Evolutionary conservation across 2,797 vertebrate species (phyloP).

Genomic region (Okamejei kenojei): DNA sequence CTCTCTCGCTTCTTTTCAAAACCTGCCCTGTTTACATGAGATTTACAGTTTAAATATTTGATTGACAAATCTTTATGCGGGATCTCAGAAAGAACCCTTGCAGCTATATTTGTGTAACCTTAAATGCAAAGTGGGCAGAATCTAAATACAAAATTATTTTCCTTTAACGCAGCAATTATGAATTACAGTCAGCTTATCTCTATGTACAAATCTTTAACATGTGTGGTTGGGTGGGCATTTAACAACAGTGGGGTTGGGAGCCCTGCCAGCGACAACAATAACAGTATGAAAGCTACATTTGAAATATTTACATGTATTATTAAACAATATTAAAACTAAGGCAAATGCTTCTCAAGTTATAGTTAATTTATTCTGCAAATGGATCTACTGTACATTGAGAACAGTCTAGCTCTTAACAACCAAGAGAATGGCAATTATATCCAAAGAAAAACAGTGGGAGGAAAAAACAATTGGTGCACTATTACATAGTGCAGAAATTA

Average conservation of each 20-base stretch:
- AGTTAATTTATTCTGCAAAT: constrained; percentile 22
- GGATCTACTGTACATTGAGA: neutral
- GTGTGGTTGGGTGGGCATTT: neutral
- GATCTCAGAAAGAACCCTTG: constrained; percentile 28
- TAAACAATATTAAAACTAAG: constrained; percentile 22
- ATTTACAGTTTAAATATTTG: constrained; percentile 29
- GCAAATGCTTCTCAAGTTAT: neutral
- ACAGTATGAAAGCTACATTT: neutral
- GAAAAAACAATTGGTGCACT: neutral
- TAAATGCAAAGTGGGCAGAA: constrained; percentile 7
- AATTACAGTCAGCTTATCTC: constrained; percentile 13
- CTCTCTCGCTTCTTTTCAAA: constrained; percentile 10
- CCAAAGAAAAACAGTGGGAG: neutral
- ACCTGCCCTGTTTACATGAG: constrained; percentile 30
- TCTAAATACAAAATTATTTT: constrained; percentile 32
- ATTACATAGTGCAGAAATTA: constrained; percentile 34
- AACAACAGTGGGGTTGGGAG: neutral
- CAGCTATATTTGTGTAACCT: constrained; percentile 35
- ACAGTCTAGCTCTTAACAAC: constrained; percentile 7
- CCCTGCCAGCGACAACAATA: neutral
- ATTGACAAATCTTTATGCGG: constrained; percentile 3
- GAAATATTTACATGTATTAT: constrained; percentile 35
- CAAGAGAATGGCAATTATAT: neutral
- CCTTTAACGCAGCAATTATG: neutral
- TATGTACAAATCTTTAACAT: constrained; percentile 20